Base-by-base conservation (phyloP, 2,797 vertebrate genomes). In the Naso thynnoides region DNA sequence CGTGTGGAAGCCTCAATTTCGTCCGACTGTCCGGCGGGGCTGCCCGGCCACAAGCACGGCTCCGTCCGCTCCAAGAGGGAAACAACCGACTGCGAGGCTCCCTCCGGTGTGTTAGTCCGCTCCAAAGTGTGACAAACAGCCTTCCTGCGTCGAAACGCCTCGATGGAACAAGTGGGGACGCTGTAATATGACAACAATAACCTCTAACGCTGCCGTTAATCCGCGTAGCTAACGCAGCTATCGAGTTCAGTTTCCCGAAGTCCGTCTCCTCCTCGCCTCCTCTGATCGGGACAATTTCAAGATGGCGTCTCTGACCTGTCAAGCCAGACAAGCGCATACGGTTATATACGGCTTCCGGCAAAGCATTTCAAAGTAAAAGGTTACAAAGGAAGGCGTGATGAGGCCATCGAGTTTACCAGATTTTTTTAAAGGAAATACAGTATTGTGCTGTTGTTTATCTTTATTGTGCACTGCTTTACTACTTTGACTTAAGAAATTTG, bases 251-350 rank as follows among this genome's bases (percentile, higher is more conserved):
- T 79, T 82, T 78, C 68, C 72, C 81, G 31, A 62, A 78, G 65
- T 85, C 89, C 78, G 85, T 83, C 85, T 90, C 79, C 89, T 88
- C 81, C 83, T 84, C 77, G 72, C 73, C 86, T 77, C 66, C 83
- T 88, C 81, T 53, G 65, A 33, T 91, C 90, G 83, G 91, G 91
- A 92, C 89, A 48, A 90, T 88, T 92, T 91, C 91, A 93, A 93
- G 88, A 93, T 93, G 92, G 92, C 91, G 92, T 88, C 81, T 83
- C 36, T 3, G 78, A n/a, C 42, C 50, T 13, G 62, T 78, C 71
- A 85, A 85, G 63, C 0, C 2, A 0, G 11, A 3, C 9, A 1
- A 21, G 5, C 8, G 29, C 10, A 13, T 13, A 2, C n/a, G 45
- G n/a, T n/a, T n/a, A n/a, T 9, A 10, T 0, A 2, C 0, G 0